Percentiles rank a stretch among this genome's conserved stretches.
Evolutionary conservation across 2,113 vertebrate genomes (phyloP).

Genomic region (Strix uralensis): DNA sequence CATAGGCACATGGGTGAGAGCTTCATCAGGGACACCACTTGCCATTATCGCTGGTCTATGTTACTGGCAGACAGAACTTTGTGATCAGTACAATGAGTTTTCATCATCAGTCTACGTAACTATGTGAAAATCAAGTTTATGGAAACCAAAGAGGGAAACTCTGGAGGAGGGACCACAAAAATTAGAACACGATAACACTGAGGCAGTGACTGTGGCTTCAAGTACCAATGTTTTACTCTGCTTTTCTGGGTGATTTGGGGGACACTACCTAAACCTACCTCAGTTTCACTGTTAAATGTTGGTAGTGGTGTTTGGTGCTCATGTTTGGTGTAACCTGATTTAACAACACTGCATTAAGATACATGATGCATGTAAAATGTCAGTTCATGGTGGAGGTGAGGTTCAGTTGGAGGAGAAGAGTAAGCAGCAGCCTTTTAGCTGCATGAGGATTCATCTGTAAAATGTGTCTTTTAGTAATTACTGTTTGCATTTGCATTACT

Average conservation of each 20-base stretch:
- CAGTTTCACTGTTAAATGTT: not conserved
- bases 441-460: not conserved
- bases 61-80: not conserved
- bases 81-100: not conserved
- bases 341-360: not conserved
- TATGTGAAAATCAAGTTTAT: not conserved
- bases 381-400: not conserved
- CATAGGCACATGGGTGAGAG: not conserved
- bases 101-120: not conserved
- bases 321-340: not conserved
- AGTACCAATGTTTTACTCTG: not conserved
- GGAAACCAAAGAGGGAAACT: not conserved
- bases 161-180: not conserved
- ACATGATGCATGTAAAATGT: not conserved
- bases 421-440: not conserved
- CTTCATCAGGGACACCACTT: not conserved
- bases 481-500: not conserved
- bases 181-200: not conserved
- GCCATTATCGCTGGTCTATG: not conserved
- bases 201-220: not conserved
- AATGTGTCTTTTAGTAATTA: not conserved
- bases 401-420: not conserved
- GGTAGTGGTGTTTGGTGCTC: not conserved
- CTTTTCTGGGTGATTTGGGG: not conserved
- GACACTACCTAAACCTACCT: not conserved